Evolutionary conservation across 1,140 invertebrate species (phyloP), one percentile per base, ranked within the genome.

Genomic region (Spodoptera frugiperda): DNA sequence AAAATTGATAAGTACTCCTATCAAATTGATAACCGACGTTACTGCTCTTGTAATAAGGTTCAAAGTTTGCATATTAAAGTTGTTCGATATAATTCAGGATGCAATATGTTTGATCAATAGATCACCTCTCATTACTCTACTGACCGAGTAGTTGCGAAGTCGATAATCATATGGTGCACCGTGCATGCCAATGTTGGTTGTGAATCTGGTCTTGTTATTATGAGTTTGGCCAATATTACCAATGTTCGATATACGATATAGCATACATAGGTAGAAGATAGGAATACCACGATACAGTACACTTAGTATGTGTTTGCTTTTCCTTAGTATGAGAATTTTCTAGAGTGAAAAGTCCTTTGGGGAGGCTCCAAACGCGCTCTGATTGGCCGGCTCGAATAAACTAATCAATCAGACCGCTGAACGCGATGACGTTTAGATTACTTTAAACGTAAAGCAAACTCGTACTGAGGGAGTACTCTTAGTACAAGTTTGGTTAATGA

Each of bases 141-240:
- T 81, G 84, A 79, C 79, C 78, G 81, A 76, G 19, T 51, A 59
- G 81, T 87, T 89, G 83, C 83, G 80, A 80, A 86, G 78, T 79
- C 79, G 85, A 87, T 89, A 89, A 89, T 89, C 86, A 80, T 71
- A 80, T 71, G 19, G 46, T 71, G 46, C 39, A 68, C 61, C 33
- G 39, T 33, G 15, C 51, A n/a, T 9, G 39, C 48, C 49, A 79
- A 79, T 65, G 33, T 79, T 79, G 57, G 73, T 11, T n/a, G 46
- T 48, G 73, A 61, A 14, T 54, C 73, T 54, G 33, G 54, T 10
- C 30, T 46, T 78, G n/a, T 17, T 15, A 59, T 59, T 33, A 25
- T 3, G 25, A 33, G 55, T 30, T 39, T n/a, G 14, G 44, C 63
- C 63, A 67, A 67, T n/a, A 49, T 49, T 48, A 25, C 44, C 63